phyloP scores from a whole-genome alignment of 2,113 vertebrate genomes.

The Lathamus discolor region DNA sequence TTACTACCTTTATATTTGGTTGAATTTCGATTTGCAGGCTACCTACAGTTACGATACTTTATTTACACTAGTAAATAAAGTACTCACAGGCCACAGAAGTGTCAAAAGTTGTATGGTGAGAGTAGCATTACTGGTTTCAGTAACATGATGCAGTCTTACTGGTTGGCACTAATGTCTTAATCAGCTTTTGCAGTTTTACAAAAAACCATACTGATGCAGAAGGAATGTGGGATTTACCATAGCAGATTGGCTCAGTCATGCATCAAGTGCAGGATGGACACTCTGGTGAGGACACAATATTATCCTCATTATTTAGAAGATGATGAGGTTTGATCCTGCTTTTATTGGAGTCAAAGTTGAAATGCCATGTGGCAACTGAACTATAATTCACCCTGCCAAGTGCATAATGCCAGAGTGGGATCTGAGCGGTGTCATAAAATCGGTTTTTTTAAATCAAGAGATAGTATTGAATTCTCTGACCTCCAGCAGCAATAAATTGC shows the following conservation, averaged over 20 bases:
- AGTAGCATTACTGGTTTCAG: not conserved
- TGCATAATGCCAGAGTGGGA: not conserved
- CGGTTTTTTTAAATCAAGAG: not conserved
- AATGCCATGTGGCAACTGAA: not conserved
- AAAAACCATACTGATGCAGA: not conserved
- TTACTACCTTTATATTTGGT: not conserved
- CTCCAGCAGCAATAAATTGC: not conserved
- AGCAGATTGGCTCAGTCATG: not conserved
- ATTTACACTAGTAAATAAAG: not conserved
- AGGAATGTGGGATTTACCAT: not conserved
- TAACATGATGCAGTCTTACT: not conserved
- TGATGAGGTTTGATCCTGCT: not conserved
- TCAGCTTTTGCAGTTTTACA: not conserved
- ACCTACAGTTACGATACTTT: not conserved
- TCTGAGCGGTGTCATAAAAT: not conserved
- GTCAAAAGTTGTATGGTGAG: not conserved
- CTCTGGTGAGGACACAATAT: not conserved
- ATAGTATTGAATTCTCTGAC: not conserved
- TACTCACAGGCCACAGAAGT: not conserved
- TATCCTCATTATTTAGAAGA: not conserved
- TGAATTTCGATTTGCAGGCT: not conserved
- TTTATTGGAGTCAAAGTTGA: not conserved
- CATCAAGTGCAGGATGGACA: not conserved
- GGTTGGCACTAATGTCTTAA: not conserved
- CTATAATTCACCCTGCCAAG: constrained; percentile 11